A percentile compares a stretch with the other conserved stretches of the same genome.
Evolutionary conservation across 2,888 invertebrate species (phyloP).

Genomic region (Euclidia mi): DNA sequence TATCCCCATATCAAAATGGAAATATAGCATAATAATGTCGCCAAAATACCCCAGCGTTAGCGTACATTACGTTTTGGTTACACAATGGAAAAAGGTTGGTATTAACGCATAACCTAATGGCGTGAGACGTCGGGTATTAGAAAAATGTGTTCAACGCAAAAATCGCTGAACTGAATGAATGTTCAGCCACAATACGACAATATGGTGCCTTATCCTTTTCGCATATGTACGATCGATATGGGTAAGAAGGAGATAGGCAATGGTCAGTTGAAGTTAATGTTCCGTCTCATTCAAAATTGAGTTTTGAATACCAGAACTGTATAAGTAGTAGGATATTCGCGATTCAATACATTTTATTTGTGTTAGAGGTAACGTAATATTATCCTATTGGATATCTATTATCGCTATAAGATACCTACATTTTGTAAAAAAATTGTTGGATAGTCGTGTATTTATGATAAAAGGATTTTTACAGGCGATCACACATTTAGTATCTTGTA

Average conservation of each 20-base stretch:
- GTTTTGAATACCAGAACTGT: conserved; percentile 6
- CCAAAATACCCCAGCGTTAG: conserved; percentile 44
- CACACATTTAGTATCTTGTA: too few species aligned
- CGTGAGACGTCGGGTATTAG: conserved; percentile 62
- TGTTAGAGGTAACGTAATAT: neutral
- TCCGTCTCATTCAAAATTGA: conserved; percentile 3
- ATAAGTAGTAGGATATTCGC: neutral
- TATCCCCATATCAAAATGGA: conserved; percentile 38
- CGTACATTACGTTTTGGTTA: conserved; percentile 38
- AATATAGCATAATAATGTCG: conserved; percentile 49
- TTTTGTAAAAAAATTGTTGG: too few species aligned
- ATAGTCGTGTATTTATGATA: too few species aligned
- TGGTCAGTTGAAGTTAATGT: conserved; percentile 21
- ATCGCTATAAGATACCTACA: too few species aligned
- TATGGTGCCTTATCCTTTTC: conserved; percentile 12
- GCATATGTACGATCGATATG: neutral
- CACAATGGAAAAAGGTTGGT: conserved; percentile 57
- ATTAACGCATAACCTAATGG: conserved; percentile 71
- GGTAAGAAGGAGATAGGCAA: conserved; percentile 17
- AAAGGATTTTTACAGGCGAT: too few species aligned
- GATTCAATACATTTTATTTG: neutral
- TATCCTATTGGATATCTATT: too few species aligned
- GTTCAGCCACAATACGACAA: conserved; percentile 48
- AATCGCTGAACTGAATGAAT: conserved; percentile 60
- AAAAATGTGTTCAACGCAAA: conserved; percentile 65